Base-by-base conservation (phyloP, 2,888 invertebrate genomes). In the Brenthis daphne region DNA sequence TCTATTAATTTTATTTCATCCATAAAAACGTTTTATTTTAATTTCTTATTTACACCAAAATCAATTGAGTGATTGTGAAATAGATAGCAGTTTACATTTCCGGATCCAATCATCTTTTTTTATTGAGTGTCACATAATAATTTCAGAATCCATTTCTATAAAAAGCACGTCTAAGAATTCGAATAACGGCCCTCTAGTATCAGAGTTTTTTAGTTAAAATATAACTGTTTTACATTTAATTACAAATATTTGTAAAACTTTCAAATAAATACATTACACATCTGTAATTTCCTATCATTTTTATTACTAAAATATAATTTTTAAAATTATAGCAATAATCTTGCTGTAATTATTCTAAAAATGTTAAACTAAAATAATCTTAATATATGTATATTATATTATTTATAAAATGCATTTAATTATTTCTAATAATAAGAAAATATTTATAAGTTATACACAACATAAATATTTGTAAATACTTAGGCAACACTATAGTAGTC, bases 101-200 rank as follows among this genome's bases (percentile, higher is more conserved):
- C 68, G 37, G 47, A 57, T 60, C 55, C 56, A 57, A 66, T 69
- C 54, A 51, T 65, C 47, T 55, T 67, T 71, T 73, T 73, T 72
- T 69, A 16, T 71, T 53, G 56, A 71, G 68, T 69, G 64, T 68
- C 67, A 70, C 65, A 69, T 68, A 70, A 73, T 74, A 68, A 72
- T 69, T 72, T 71, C 55, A 67, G 57, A 73, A 74, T 72, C 69
- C 57, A 70, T 74, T 74, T 77, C 70, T 73, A 74, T 72, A 73
- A 75, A 69, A 72, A 74, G 67, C 69, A 57, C 70, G 71, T 70
- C 75, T 72, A 66, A 68, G 74, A 71, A 73, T 67, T 72, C 71
- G 71, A 75, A 68, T 71, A 73, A 70, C 73, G 73, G 73, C 65
- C 72, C 69, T 74, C 74, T 72, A 66, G 73, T 74, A 68, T 67